Conservation (phyloP, 1,140 invertebrate genomes). For the Saccostrea echinata region DNA sequence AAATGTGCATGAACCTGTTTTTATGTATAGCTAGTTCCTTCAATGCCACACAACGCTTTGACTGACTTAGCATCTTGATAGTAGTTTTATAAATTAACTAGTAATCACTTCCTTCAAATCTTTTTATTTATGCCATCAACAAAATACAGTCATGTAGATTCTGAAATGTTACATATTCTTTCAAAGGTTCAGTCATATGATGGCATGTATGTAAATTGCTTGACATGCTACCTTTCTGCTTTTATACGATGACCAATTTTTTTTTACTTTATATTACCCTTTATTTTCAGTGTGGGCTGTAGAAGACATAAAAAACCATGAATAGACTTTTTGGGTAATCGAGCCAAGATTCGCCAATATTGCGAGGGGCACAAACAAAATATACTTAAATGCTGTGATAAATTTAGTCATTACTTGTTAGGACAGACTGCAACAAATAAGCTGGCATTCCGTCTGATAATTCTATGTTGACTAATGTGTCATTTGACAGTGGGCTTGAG, state of each 20-base stretch:
- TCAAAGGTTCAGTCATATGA: neutral
- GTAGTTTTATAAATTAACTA: neutral
- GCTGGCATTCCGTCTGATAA: constrained; percentile 15
- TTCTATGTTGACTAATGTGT: constrained; percentile 21
- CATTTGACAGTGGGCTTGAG: constrained; percentile 57
- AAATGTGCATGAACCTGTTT: neutral
- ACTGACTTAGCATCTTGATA: neutral
- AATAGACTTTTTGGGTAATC: constrained; percentile 31
- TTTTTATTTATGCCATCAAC: no score
- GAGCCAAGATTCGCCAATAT: neutral
- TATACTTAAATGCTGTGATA: constrained; percentile 8
- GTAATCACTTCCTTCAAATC: no score
- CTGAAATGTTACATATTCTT: no score
- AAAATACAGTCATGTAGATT: no score
- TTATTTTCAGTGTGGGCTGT: constrained; percentile 41
- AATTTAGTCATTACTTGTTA: neutral
- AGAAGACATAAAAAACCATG: constrained; percentile 44
- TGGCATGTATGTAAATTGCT: constrained; percentile 17
- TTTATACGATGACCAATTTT: neutral
- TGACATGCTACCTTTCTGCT: neutral
- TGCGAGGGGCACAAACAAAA: neutral
- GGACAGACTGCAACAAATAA: constrained; percentile 18
- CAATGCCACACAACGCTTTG: neutral
- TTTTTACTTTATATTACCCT: neutral
- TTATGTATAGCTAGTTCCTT: neutral